These are phyloP conservation scores for Epizoanthus ramosus DNA, from an alignment of 92 coral and sea anemone species.

Conservation along the genomic window DNA sequence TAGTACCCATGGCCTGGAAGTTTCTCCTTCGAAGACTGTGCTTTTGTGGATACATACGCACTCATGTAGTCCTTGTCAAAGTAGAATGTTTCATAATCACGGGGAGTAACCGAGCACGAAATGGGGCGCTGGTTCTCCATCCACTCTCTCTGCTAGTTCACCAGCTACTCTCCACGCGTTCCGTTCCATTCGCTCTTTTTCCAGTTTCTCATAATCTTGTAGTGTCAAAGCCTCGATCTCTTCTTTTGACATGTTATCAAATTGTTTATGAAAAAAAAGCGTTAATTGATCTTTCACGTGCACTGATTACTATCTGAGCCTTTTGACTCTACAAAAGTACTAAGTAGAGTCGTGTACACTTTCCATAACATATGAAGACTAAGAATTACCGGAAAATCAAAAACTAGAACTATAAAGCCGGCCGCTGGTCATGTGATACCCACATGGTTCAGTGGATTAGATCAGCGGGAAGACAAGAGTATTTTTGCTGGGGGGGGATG, in stretches of 20 bases:
- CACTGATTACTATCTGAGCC: too few species aligned
- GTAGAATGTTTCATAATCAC: conserved; percentile 39
- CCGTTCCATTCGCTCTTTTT: conserved; percentile 56
- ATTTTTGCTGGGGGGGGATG: too few species aligned
- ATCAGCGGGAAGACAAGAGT: too few species aligned
- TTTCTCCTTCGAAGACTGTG: conserved; percentile 28
- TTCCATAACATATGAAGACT: too few species aligned
- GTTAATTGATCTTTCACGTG: too few species aligned
- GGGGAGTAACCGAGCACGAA: conserved; percentile 43
- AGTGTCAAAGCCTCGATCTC: conserved; percentile 58
- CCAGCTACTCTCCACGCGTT: conserved; percentile 64
- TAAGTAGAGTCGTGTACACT: too few species aligned
- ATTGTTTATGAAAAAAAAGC: conserved; percentile 35
- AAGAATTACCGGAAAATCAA: too few species aligned
- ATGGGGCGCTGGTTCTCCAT: conserved; percentile 70
- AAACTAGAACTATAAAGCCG: too few species aligned
- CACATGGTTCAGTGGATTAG: too few species aligned
- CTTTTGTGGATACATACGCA: conserved; percentile 40
- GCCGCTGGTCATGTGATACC: too few species aligned
- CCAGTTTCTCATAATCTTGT: conserved; percentile 61
- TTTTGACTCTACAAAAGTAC: too few species aligned
- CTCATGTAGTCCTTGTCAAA: conserved; percentile 40
- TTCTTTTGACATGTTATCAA: conserved; percentile 55
- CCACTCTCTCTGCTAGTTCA: conserved; percentile 53
- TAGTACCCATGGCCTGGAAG: conserved; percentile 54